Evolutionary conservation across 2,113 vertebrate species (phyloP).

Genomic region (Hystrix cristata): DNA sequence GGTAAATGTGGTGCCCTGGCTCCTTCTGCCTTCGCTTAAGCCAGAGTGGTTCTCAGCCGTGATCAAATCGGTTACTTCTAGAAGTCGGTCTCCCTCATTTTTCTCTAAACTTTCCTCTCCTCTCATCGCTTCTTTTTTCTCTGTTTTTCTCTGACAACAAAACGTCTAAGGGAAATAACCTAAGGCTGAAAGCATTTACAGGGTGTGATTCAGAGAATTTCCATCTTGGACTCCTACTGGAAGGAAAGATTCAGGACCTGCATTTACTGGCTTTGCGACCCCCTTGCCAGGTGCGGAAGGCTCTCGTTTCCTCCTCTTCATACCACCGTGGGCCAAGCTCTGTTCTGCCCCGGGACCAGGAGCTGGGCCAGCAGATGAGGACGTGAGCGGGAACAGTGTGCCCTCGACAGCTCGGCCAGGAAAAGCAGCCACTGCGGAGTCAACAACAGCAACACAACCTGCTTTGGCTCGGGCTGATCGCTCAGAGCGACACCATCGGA

Average conservation of each 20-base stretch:
- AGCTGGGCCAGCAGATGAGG: conserved; percentile 70
- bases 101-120: conserved; percentile 44
- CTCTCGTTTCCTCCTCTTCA: not conserved
- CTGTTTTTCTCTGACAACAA: conserved; percentile 68
- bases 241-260: not conserved
- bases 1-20: not conserved
- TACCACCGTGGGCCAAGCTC: conserved; percentile 48
- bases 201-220: conserved; percentile 9
- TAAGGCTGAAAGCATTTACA: conserved; percentile 73
- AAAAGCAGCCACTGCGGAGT: conserved; percentile 82
- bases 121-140: conserved; percentile 40
- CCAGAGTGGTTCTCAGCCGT: not conserved
- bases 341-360: conserved; percentile 68
- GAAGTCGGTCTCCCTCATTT: not conserved
- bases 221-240: conserved; percentile 16
- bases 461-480: conserved; percentile 46
- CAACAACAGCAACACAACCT: conserved; percentile 75
- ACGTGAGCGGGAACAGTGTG: conserved; percentile 82
- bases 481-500: conserved; percentile 59
- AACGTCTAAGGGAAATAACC: conserved; percentile 66
- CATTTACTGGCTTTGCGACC: not conserved
- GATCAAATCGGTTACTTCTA: not conserved
- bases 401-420: conserved; percentile 80
- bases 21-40: not conserved
- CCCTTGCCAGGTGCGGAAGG: not conserved